Percentiles rank a stretch among this genome's conserved stretches.
phyloP scores from a whole-genome alignment of 2,797 vertebrate species.

The Hybognathus amarus region DNA sequence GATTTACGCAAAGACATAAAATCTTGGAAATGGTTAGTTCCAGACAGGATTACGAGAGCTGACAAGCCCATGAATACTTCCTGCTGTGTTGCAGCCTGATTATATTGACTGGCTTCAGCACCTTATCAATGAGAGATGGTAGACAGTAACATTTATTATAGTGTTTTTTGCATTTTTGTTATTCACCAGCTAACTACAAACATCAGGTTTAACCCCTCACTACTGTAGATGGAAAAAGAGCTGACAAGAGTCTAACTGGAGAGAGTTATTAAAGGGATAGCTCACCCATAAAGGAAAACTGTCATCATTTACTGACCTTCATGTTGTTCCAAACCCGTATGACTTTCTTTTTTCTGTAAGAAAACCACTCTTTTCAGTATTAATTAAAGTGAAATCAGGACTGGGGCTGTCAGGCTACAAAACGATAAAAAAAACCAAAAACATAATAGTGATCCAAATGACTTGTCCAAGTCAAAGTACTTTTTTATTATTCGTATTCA shows the following conservation, averaged over 20 bases:
- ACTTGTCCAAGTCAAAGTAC: not conserved
- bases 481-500: not conserved
- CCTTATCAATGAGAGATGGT: constrained; percentile 1
- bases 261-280: not conserved
- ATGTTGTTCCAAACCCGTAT: not conserved
- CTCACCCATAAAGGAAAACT: not conserved
- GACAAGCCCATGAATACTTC: constrained; percentile 25
- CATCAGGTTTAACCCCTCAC: not conserved
- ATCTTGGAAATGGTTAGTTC: constrained; percentile 36
- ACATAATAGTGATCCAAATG: not conserved
- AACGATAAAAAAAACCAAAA: not conserved
- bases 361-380: not conserved
- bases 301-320: not conserved
- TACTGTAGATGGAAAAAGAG: not conserved
- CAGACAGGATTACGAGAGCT: constrained; percentile 43
- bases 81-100: constrained; percentile 21
- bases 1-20: constrained; percentile 58
- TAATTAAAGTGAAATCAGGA: not conserved
- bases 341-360: not conserved
- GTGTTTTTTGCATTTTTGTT: not conserved
- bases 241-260: not conserved
- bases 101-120: constrained; percentile 13
- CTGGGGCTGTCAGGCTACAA: not conserved
- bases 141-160: not conserved
- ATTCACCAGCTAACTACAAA: not conserved